Evolutionary conservation across 2,113 vertebrate genomes (phyloP).

Genomic region (Lepus timidus): DNA sequence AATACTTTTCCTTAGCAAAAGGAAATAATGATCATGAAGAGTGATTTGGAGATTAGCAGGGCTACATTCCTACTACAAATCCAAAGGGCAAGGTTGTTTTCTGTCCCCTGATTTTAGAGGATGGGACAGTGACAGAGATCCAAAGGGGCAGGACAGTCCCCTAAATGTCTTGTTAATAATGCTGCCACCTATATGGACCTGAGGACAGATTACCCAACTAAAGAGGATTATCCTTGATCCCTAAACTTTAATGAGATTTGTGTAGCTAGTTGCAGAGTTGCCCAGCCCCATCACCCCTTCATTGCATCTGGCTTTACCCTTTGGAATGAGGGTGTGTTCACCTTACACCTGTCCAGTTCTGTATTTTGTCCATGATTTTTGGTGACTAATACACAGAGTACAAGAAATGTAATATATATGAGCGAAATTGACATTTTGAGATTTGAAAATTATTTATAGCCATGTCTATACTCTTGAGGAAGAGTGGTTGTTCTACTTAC

Average conservation of each 20-base stretch:
- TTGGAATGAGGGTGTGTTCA: not conserved
- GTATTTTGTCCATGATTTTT: not conserved
- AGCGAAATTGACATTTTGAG: too few species aligned
- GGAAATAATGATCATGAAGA: not conserved
- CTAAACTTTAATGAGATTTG: not conserved
- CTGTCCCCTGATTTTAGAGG: not conserved
- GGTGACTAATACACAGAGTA: too few species aligned
- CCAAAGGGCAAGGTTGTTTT: fast-evolving
- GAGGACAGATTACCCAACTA: not conserved
- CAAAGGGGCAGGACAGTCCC: fast-evolving
- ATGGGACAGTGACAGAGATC: not conserved
- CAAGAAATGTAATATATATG: too few species aligned
- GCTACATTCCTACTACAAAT: fast-evolving
- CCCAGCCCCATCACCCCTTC: not conserved
- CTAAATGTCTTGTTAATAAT: not conserved
- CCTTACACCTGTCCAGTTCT: too few species aligned
- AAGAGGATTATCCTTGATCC: not conserved
- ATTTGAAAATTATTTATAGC: too few species aligned
- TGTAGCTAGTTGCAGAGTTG: not conserved
- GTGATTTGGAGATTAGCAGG: not conserved
- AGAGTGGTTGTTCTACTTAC: too few species aligned
- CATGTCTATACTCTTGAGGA: too few species aligned
- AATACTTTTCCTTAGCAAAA: not conserved
- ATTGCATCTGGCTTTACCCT: not conserved
- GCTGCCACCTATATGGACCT: not conserved